Base-by-base conservation (phyloP, 2,113 vertebrate genomes). In the Leptosomus discolor region DNA sequence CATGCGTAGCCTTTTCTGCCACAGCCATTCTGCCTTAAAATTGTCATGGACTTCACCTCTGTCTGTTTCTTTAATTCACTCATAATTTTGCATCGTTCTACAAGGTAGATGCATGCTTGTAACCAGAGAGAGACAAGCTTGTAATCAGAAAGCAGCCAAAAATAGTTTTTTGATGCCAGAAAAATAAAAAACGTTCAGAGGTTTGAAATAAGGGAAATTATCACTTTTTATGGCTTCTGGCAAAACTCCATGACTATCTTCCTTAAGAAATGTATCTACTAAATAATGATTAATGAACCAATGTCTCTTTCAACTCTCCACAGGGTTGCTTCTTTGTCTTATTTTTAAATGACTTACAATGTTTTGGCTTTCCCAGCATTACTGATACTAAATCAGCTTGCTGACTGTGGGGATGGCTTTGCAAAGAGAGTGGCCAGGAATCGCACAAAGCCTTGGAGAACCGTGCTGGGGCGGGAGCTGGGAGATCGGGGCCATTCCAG, bases 161-260 rank as follows among this genome's bases (percentile, higher is more conserved):
- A 58, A 8, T 15, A 48, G 17, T 20, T 80, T 51, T 76, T 91
- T 79, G 70, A 69, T 5, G 18, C 43, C 39, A 85, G 70, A 79
- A 81, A 87, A 92, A 80, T 21, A 39, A 83, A 90, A 90, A 67
- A 45, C 0, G 0, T 26, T 76, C 41, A 69, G n/a, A 23, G 20
- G 37, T 91, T 91, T 88, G 37, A 91, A 95, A 61, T 74, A 50
- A 73, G 58, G 88, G 74, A 86, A 85, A 80, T 76, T 13, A 63
- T 15, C 12, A 54, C 65, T 85, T 89, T 90, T 76, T 83, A 83
- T 86, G 41, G 45, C 26, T 84, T 73, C n/a, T 93, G 90, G 78
- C 75, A 90, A 70, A 90, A 77, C 37, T 73, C 70, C 16, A 24
- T 39, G 50, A 22, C 45, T 82, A 79, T 56, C 53, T 94, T 93